These are phyloP conservation scores for Nestor notabilis DNA, from an alignment of 2,113 vertebrate species.

Conservation along the genomic window DNA sequence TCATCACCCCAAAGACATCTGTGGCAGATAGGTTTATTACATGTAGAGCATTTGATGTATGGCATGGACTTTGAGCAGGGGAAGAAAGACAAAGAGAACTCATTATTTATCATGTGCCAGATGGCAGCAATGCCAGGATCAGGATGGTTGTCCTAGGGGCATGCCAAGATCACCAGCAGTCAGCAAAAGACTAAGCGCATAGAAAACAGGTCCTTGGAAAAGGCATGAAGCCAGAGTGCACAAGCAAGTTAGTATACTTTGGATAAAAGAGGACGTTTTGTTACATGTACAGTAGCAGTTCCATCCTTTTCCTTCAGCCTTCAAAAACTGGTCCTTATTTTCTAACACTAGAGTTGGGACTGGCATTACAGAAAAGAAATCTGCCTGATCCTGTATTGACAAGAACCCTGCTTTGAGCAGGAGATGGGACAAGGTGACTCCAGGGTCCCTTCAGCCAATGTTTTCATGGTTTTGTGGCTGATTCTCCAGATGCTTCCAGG, in stretches of 20 bases:
- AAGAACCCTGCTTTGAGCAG: background rate
- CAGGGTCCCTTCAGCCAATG: background rate
- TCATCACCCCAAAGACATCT: background rate
- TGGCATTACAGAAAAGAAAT: background rate
- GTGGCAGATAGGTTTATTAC: background rate
- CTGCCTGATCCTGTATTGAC: background rate
- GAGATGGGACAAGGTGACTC: background rate
- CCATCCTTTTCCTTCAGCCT: background rate
- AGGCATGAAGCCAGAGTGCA: background rate
- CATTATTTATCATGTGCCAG: background rate
- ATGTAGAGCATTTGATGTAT: background rate
- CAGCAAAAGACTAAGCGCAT: background rate
- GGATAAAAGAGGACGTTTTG: background rate
- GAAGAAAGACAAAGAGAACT: conserved; percentile 1
- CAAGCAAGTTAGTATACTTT: background rate
- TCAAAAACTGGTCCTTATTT: background rate
- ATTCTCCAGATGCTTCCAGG: background rate
- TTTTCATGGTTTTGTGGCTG: background rate
- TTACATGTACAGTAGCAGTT: background rate
- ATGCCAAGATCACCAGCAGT: background rate
- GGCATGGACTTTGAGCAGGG: background rate
- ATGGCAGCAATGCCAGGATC: background rate
- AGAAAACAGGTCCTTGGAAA: background rate
- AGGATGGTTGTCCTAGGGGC: background rate
- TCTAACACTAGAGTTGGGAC: background rate